Percentiles rank a stretch among this genome's conserved stretches.
These are phyloP conservation scores for Dasyurus viverrinus DNA, from an alignment of 2,113 vertebrate genomes.

Conservation along the genomic window DNA sequence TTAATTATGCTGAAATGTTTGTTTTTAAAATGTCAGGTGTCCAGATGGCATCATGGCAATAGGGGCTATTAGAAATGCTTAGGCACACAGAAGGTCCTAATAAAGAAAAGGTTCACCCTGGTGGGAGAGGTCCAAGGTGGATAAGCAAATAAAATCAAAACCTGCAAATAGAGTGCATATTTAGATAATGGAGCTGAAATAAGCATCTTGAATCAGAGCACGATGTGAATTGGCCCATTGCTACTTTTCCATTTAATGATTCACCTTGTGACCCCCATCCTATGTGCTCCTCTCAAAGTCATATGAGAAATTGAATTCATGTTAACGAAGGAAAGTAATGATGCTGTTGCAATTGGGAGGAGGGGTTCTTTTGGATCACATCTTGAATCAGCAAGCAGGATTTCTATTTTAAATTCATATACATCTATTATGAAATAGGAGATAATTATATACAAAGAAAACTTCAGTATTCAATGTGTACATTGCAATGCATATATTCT, in stretches of 20 bases:
- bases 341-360: neutral
- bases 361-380: neutral
- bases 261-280: neutral
- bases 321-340: slow-evolving; percentile 25
- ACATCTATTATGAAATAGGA: neutral
- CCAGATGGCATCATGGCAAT: slow-evolving; percentile 57
- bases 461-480: slow-evolving; percentile 1
- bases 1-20: slow-evolving; percentile 69
- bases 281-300: neutral
- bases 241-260: neutral
- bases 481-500: neutral
- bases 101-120: slow-evolving; percentile 43
- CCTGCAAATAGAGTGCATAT: neutral
- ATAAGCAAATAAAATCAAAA: neutral
- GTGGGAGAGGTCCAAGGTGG: slow-evolving; percentile 18
- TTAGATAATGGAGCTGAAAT: neutral
- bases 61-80: slow-evolving; percentile 62
- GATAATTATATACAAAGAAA: neutral
- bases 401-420: neutral
- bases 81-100: slow-evolving; percentile 53
- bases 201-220: slow-evolving; percentile 33
- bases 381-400: neutral
- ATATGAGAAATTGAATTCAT: slow-evolving; percentile 34
- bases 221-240: neutral
- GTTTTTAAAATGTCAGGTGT: slow-evolving; percentile 69